Evolutionary conservation across 2,797 vertebrate genomes (phyloP), one percentile per base, ranked within the genome.

Genomic region (Thunnus albacares): DNA sequence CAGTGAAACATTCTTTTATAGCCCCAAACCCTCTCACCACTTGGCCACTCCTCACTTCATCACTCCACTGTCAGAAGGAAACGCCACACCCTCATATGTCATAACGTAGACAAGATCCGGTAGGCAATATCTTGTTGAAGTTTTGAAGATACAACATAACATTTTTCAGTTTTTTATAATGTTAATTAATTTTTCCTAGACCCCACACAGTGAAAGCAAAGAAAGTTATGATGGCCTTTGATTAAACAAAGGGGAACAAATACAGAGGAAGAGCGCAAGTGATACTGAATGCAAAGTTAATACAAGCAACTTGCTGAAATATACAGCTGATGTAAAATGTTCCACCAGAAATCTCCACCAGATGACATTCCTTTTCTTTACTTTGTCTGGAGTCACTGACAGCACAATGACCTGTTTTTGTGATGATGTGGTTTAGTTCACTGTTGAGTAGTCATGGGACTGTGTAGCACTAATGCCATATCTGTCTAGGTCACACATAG

Each of bases 401-500:
- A 76, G 56, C 47, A 87, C 81, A 88, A 64, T 71, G 81, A 35
- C 24, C 10, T 75, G n/a, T 64, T 58, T 79, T 77, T 69, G 45
- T 79, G 76, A 79, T 76, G 73, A 75, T 43, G 60, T 61, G 74
- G 63, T 81, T 45, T 56, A 28, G 64, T 65, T 68, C 52, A 38
- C 65, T 53, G 59, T 33, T 59, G 63, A 83, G 84, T 61, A 53
- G 92, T 95, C 95, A 95, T 92, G 89, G 69, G 94, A 90, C 87
- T 30, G 62, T 76, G 75, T 30, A 76, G 75, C 78, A 79, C 52
- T 82, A 70, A 66, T 57, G 58, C 62, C 65, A 64, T 67, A 78
- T 84, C 75, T 77, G 79, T 70, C 59, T 49, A 35, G 64, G 33
- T 58, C 74, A 65, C n/a, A 52, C 82, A 49, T 71, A 75, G 67